Base-by-base conservation (phyloP, 1,140 invertebrate species). In the Lepidostoma basale region DNA sequence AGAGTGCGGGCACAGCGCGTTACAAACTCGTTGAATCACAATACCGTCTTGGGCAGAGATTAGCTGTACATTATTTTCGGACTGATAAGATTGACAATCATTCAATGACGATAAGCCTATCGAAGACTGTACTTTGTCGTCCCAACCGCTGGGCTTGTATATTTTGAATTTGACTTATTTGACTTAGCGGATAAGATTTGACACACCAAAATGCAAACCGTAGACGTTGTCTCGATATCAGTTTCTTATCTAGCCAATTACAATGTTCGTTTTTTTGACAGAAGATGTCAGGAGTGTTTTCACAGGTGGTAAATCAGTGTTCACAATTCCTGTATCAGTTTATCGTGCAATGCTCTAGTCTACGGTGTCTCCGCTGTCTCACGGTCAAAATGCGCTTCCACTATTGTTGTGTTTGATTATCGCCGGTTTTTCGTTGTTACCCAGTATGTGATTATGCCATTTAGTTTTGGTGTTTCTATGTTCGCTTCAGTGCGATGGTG, bases 221-320 rank as follows among this genome's bases (percentile, higher is more conserved):
- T 56, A 36, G 52, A 56, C 52, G 16, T 33, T 54, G 22, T 59
- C 2, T 59, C 54, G 56, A 42, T 60, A 60, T 60, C 56, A 42
- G 22, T 47, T 47, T 47, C 16, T 62, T 62, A 62, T 62, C 60
- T 18, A 18, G 14, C 40, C 42, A 49, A 44, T 62, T 23, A 30
- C 22, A 62, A 47, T 16, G 40, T 45, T 47, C 25, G 14, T 1
- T 33, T 62, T 49, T 45, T 47, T 47, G 26, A 47, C 60, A 49
- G 40, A 45, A 62, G 60, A 62, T 62, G 60, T 62, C 60, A 42
- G 56, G 23, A 42, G 33, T 62, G 60, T 62, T 62, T 62, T 62
- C 23, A 30, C 40, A 47, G 42, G 60, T 62, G 60, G 14, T 22
- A 25, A 42, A 40, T 60, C 36, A 36, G 52, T 33, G 30, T 2